Percentiles rank a stretch among this genome's conserved stretches.
Evolutionary conservation across 2,888 invertebrate species (phyloP).

Genomic region (Callyntrura guangdongensis): DNA sequence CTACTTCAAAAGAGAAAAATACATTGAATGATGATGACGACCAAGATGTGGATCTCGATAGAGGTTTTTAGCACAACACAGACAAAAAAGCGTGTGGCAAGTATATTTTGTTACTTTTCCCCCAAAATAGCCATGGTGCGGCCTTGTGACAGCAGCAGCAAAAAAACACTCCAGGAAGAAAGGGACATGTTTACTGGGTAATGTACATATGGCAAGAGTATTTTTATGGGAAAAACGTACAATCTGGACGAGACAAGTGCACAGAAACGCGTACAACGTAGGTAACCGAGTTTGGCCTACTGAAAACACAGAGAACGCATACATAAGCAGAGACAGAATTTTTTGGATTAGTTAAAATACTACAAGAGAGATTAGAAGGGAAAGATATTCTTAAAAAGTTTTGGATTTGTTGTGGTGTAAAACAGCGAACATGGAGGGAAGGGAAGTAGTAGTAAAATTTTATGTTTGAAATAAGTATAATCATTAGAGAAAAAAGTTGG

Average conservation of each 20-base stretch:
- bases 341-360: not conserved
- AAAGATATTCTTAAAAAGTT: not conserved
- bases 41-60: not conserved
- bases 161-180: not conserved
- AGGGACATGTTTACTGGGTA: no score
- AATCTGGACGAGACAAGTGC: no score
- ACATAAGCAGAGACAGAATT: no score
- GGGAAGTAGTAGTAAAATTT: not conserved
- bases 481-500: no score
- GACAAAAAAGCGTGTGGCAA: not conserved
- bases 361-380: not conserved
- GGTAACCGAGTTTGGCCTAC: no score
- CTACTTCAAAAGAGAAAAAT: not conserved
- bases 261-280: no score
- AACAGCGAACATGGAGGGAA: not conserved
- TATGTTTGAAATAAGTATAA: no score
- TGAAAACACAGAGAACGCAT: no score
- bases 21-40: not conserved
- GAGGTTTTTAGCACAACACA: not conserved
- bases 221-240: not conserved
- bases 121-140: not conserved
- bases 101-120: no score
- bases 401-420: not conserved
- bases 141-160: not conserved
- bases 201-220: not conserved